phyloP scores from a whole-genome alignment of 2,888 invertebrate genomes.

The Mantis religiosa region DNA sequence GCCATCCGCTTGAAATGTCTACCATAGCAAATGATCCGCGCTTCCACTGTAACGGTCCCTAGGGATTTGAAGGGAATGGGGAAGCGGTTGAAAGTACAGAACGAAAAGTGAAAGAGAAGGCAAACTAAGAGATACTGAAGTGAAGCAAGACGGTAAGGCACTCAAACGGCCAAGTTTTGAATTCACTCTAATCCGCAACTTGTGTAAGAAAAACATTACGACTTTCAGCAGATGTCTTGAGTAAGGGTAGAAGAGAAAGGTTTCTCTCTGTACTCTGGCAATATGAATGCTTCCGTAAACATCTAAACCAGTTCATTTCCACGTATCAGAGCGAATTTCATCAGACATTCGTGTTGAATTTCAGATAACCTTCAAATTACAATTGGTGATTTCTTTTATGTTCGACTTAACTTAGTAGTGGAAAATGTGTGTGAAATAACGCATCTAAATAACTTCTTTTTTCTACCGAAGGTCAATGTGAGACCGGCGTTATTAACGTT shows the following conservation, averaged over 20 bases:
- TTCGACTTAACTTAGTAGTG: too few species aligned
- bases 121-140: neutral
- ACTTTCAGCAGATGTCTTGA: neutral
- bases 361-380: too few species aligned
- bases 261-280: neutral
- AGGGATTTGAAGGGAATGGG: neutral
- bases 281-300: neutral
- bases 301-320: neutral
- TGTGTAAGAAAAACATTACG: neutral
- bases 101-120: neutral
- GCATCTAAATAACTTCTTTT: too few species aligned
- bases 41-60: neutral
- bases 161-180: neutral
- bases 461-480: too few species aligned
- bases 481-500: too few species aligned
- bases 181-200: neutral
- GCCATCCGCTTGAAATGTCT: neutral
- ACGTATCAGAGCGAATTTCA: neutral
- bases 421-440: too few species aligned
- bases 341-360: too few species aligned
- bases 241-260: neutral
- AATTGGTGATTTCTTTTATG: too few species aligned
- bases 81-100: neutral
- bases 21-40: neutral
- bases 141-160: neutral